These are phyloP conservation scores for Reinhardtius hippoglossoides DNA, from an alignment of 2,113 vertebrate genomes.

Conservation along the genomic window DNA sequence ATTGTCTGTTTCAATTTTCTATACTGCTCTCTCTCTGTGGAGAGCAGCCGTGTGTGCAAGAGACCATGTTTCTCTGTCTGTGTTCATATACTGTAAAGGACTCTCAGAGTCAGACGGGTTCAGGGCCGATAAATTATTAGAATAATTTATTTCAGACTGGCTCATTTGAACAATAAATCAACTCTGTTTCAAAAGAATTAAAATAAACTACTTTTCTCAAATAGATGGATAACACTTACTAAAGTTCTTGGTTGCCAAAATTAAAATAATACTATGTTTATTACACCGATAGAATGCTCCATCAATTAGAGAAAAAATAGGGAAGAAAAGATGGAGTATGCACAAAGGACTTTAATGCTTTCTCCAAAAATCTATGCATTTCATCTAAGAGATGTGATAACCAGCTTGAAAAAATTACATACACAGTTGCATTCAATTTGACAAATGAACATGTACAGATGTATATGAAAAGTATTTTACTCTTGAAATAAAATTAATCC, in stretches of 20 bases:
- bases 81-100: constrained; percentile 6
- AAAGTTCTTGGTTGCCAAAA: background rate
- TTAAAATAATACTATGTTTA: background rate
- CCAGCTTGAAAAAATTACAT: background rate
- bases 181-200: background rate
- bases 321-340: background rate
- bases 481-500: background rate
- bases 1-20: constrained; percentile 50
- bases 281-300: background rate
- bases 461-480: background rate
- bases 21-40: constrained; percentile 17
- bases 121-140: background rate
- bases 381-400: background rate
- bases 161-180: constrained; percentile 6
- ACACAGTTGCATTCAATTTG: background rate
- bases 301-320: background rate
- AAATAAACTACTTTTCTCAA: background rate
- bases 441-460: background rate
- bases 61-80: constrained; percentile 21
- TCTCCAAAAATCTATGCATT: background rate
- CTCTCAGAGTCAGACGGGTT: background rate
- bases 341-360: background rate
- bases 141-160: constrained; percentile 16
- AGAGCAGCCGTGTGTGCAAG: constrained; percentile 5
- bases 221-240: background rate